phyloP scores from a whole-genome alignment of 64 coral and sea anemone species.

The Hydrozoanthus tunicans region DNA sequence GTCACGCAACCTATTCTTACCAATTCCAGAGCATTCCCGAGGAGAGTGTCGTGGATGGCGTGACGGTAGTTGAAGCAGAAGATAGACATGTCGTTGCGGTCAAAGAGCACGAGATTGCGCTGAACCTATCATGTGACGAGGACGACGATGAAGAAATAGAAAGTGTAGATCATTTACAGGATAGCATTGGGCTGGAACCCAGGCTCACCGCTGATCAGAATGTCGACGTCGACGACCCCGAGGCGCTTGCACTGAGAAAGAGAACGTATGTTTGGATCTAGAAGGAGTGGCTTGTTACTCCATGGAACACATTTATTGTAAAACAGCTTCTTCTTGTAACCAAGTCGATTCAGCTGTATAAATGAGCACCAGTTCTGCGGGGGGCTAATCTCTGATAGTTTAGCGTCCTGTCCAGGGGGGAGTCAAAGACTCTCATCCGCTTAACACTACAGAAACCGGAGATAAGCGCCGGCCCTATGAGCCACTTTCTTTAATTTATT shows the following conservation, averaged over 20 bases:
- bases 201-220: constrained; percentile 52
- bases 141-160: constrained; percentile 64
- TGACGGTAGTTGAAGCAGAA: constrained; percentile 42
- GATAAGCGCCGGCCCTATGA: no score
- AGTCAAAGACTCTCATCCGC: no score
- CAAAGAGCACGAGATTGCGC: constrained; percentile 64
- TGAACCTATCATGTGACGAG: constrained; percentile 58
- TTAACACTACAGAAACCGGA: no score
- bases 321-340: no score
- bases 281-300: no score
- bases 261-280: constrained; percentile 78
- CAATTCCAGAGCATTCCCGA: constrained; percentile 85
- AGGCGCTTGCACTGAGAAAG: constrained; percentile 94
- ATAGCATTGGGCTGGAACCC: constrained; percentile 45
- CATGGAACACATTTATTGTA: background rate
- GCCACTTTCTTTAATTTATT: no score
- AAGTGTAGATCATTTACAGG: constrained; percentile 62
- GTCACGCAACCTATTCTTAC: background rate
- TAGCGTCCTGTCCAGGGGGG: no score
- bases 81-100: constrained; percentile 48
- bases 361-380: no score
- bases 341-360: no score
- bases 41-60: constrained; percentile 70
- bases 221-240: constrained; percentile 71
- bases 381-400: no score